Evolutionary conservation across 64 coral and sea anemone species (phyloP).

Genomic region (Acropora yongei): DNA sequence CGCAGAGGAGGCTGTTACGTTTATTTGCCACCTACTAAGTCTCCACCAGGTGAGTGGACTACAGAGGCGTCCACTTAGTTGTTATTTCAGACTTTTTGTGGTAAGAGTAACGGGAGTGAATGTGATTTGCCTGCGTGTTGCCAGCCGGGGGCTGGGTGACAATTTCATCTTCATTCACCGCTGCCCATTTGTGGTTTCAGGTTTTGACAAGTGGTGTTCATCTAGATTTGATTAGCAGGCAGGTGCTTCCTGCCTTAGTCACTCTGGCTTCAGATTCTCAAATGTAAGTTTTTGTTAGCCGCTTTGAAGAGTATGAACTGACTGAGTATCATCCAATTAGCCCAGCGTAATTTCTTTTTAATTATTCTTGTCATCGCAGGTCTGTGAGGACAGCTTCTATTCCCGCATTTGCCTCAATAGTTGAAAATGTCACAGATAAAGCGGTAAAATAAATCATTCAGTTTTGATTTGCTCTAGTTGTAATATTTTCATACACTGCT

Average conservation of each 20-base stretch:
- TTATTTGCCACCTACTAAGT: too few species aligned
- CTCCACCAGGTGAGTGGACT: too few species aligned
- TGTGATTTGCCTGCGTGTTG: too few species aligned
- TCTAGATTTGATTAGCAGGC: conserved; percentile 75
- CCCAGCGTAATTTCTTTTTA: neutral
- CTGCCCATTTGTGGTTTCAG: conserved; percentile 6
- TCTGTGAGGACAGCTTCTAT: conserved; percentile 92
- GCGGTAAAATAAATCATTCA: conserved; percentile 40
- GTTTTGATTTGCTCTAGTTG: too few species aligned
- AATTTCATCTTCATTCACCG: neutral
- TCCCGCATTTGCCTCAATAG: conserved; percentile 95
- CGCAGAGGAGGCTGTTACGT: too few species aligned
- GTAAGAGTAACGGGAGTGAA: too few species aligned
- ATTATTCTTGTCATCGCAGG: conserved; percentile 24
- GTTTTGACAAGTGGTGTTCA: conserved; percentile 87
- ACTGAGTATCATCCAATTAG: too few species aligned
- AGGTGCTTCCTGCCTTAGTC: conserved; percentile 89
- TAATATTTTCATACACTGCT: too few species aligned
- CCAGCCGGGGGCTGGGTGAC: too few species aligned
- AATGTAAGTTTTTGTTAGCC: conserved; percentile 73
- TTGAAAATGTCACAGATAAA: conserved; percentile 93
- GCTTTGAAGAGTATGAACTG: too few species aligned
- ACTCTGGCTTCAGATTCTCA: conserved; percentile 93
- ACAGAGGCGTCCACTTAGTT: too few species aligned
- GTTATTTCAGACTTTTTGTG: too few species aligned